Base-by-base conservation (phyloP, 1,140 invertebrate species). In the Hylyphantes graminicola region DNA sequence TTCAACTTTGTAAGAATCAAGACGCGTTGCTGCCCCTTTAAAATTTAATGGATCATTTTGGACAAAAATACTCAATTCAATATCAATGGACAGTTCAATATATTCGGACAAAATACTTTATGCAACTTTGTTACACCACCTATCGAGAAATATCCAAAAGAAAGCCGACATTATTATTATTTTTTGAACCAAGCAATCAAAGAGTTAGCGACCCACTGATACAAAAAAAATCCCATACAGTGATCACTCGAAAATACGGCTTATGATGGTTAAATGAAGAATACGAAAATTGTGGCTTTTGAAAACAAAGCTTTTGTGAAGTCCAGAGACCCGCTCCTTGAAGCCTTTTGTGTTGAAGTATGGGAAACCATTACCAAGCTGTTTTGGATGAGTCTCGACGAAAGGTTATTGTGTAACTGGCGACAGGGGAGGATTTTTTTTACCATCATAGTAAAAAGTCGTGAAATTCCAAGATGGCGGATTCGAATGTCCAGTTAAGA, bases 141-240 rank as follows among this genome's bases (percentile, higher is more conserved):
- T 35, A 2, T 35, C 1, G 35, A 35, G 35, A 35, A 35, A 35
- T 35, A 35, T 1, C n/a, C 35, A 35, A 35, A 35, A 35, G 35
- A 35, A 35, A 35, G 35, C 35, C 35, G 35, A 35, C 35, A 35
- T 35, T 35, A 35, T 35, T 35, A 35, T 35, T 61, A 19, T 35
- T 74, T 74, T 21, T 59, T 74, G 15, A 59, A 17, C 21, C n/a
- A n/a, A n/a, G n/a, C 35, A 81, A 81, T 81, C 78, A 81, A 81
- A 73, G 68, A 81, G 78, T 73, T 72, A 73, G 78, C 63, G 78
- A 81, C 78, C 78, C 50, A 48, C 51, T 19, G 11, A 61, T 55
- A 48, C 61, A 78, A 78, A 70, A n/a, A n/a, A 70, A 35, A 17
- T 15, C 57, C 17, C 57, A 61, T 17, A 61, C 12, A 61, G 17